Percentiles rank a stretch among this genome's conserved stretches.
Evolutionary conservation across 2,797 vertebrate species (phyloP).

Genomic region (Erethizon dorsatum): DNA sequence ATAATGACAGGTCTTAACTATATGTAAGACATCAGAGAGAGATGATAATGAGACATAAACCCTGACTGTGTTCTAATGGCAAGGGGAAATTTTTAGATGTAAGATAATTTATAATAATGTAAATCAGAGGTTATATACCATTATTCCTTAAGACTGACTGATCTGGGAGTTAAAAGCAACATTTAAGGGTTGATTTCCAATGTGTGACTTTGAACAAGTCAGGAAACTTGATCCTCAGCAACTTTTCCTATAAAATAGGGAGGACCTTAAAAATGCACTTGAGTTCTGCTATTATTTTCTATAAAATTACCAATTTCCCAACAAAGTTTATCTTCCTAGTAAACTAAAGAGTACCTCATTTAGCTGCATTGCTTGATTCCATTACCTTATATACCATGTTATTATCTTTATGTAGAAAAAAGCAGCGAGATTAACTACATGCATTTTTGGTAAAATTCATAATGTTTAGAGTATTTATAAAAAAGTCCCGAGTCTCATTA

Average conservation of each 20-base stretch:
- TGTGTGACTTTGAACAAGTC: conserved; percentile 17
- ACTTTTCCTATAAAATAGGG: conserved; percentile 55
- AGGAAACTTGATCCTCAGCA: conserved; percentile 56
- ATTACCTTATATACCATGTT: conserved; percentile 9
- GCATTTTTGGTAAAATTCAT: not conserved
- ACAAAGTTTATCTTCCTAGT: not conserved
- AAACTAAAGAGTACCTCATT: not conserved
- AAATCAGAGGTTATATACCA: conserved; percentile 47
- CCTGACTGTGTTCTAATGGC: conserved; percentile 8
- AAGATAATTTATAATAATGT: conserved; percentile 54
- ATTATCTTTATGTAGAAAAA: not conserved
- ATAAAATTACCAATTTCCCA: conserved; percentile 67
- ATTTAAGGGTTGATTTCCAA: conserved; percentile 62
- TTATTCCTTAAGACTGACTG: conserved; percentile 35
- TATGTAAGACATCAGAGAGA: not conserved
- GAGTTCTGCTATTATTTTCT: conserved; percentile 55
- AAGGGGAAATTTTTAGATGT: conserved; percentile 45
- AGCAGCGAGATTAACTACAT: not conserved
- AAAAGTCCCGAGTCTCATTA: not conserved
- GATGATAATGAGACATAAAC: conserved; percentile 38
- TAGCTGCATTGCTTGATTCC: not conserved
- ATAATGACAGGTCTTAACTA: conserved; percentile 24
- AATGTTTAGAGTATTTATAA: conserved; percentile 3
- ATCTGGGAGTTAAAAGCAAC: conserved; percentile 43
- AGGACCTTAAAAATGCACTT: conserved; percentile 34